These are phyloP conservation scores for Pantherophis vulpinus DNA, from an alignment of 2,797 vertebrate species.

Conservation along the genomic window DNA sequence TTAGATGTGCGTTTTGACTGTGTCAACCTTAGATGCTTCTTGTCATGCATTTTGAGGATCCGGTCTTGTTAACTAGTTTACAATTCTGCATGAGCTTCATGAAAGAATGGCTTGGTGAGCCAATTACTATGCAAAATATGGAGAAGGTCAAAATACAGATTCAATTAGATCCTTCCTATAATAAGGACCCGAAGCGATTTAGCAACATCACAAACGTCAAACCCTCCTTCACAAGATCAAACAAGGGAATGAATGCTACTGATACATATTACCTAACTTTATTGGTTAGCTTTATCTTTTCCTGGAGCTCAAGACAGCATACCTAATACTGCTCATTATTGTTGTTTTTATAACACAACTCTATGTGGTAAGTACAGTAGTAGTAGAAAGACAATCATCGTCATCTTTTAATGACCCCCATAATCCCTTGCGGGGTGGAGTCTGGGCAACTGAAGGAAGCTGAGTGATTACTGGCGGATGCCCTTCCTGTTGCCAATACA, in stretches of 20 bases:
- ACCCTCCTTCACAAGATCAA: not conserved
- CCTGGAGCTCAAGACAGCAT: not conserved
- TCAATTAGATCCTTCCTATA: not conserved
- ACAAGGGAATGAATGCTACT: not conserved
- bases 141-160: slow-evolving; percentile 13
- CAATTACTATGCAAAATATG: not conserved
- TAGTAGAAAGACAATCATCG: no score
- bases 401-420: no score
- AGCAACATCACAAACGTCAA: not conserved
- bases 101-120: not conserved
- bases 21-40: not conserved
- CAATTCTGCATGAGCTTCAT: not conserved
- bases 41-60: not conserved
- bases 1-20: accelerated
- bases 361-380: not conserved
- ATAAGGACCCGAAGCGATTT: not conserved
- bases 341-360: not conserved
- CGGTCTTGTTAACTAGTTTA: accelerated
- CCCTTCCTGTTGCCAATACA: no score
- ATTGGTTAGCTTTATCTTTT: not conserved
- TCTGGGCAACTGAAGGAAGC: no score
- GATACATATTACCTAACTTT: not conserved
- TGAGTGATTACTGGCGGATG: no score
- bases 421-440: no score
- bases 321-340: not conserved